These are phyloP conservation scores for Danio rerio DNA, from an alignment of 2,113 vertebrate genomes.

Conservation along the genomic window GRCz12tu NC_133194.1:42022001-42022500, in stretches of 20 bases:
- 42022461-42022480: constrained; percentile 26
- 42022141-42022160: not conserved
- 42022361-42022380: constrained; percentile 78
- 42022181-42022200: constrained; percentile 34
- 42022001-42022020: no score
- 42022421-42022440: constrained; percentile 38
- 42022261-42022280: constrained; percentile 45
- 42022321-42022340: constrained; percentile 56
- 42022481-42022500: constrained; percentile 21
- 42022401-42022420: constrained; percentile 44
- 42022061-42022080: no score
- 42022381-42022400: constrained; percentile 75
- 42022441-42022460: constrained; percentile 26
- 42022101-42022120: constrained; percentile 20
- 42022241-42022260: constrained; percentile 48
- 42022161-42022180: constrained; percentile 2
- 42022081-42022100: not conserved
- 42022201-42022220: constrained; percentile 40
- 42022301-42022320: constrained; percentile 49
- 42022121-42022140: not conserved
- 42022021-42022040: no score
- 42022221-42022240: constrained; percentile 38
- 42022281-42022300: constrained; percentile 64
- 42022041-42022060: no score
- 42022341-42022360: constrained; percentile 51